These are phyloP conservation scores for Ephydatia muelleri DNA, from an alignment of 37 sponge, comb jelly and placozoan species.

Conservation along the genomic window DNA sequence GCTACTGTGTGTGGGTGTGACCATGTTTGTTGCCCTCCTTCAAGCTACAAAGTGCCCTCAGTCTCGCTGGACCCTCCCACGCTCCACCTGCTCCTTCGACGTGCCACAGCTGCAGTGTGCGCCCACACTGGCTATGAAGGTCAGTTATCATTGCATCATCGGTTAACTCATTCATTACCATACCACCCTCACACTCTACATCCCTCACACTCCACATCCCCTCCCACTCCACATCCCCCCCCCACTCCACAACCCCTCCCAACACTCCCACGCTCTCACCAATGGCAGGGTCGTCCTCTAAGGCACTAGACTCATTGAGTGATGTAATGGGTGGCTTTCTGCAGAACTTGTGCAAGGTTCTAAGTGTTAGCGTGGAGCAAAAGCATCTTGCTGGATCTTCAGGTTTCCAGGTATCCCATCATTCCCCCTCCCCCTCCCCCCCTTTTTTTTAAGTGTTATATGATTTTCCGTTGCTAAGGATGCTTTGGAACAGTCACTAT, in stretches of 20 bases:
- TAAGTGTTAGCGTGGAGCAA: conserved; percentile 45
- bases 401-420: conserved; percentile 43
- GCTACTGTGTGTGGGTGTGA: not conserved
- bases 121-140: conserved; percentile 51
- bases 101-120: conserved; percentile 49
- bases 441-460: not conserved
- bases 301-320: conserved; percentile 47
- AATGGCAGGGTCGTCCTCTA: conserved; percentile 27
- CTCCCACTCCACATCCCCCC: not conserved
- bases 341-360: conserved; percentile 21
- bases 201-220: not conserved
- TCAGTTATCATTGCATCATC: not conserved
- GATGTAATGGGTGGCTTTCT: conserved; percentile 64
- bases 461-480: conserved; percentile 15
- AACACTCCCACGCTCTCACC: not conserved
- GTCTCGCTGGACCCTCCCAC: conserved; percentile 1
- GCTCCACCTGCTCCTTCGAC: conserved; percentile 23
- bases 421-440: not conserved
- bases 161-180: not conserved
- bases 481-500: conserved; percentile 56
- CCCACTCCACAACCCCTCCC: too few relatives aligned
- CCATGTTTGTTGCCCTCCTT: not conserved
- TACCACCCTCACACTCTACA: not conserved
- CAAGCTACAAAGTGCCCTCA: conserved; percentile 24
- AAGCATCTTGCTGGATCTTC: conserved; percentile 4